These are phyloP conservation scores for Brachionus koreanus DNA, from an alignment of 1,140 invertebrate genomes.

Conservation along the genomic window DNA sequence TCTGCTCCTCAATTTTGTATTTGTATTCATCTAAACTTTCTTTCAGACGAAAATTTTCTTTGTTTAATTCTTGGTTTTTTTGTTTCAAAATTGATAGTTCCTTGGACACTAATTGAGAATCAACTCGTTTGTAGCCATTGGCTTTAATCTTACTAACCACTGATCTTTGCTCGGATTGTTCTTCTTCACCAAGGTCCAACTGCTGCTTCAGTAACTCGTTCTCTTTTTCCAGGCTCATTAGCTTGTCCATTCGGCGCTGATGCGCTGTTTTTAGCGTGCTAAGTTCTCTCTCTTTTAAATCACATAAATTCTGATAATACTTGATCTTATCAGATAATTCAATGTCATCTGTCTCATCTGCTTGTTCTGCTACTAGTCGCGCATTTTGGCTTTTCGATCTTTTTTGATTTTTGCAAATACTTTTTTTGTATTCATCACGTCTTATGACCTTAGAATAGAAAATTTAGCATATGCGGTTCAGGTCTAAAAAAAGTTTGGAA, in stretches of 20 bases:
- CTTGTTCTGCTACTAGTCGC: neutral
- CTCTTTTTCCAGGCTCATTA: neutral
- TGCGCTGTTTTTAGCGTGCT: neutral
- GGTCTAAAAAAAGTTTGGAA: no score
- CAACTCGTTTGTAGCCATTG: neutral
- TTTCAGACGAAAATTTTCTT: constrained; percentile 17
- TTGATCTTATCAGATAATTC: neutral
- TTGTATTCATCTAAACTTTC: neutral
- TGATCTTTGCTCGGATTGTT: neutral
- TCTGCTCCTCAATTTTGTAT: neutral
- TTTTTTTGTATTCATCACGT: neutral
- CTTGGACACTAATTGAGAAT: neutral
- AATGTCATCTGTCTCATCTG: neutral
- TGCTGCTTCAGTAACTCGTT: neutral
- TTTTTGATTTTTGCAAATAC: neutral
- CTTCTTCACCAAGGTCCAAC: neutral
- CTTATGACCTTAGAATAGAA: neutral
- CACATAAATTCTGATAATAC: constrained; percentile 10
- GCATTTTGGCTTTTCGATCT: neutral
- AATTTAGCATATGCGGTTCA: no score
- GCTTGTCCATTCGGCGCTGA: neutral
- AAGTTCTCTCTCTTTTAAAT: neutral
- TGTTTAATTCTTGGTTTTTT: neutral
- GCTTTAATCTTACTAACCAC: neutral
- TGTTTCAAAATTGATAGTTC: neutral